Base-by-base conservation (phyloP, 2,888 invertebrate genomes). In the Diarsia brunnea region DNA sequence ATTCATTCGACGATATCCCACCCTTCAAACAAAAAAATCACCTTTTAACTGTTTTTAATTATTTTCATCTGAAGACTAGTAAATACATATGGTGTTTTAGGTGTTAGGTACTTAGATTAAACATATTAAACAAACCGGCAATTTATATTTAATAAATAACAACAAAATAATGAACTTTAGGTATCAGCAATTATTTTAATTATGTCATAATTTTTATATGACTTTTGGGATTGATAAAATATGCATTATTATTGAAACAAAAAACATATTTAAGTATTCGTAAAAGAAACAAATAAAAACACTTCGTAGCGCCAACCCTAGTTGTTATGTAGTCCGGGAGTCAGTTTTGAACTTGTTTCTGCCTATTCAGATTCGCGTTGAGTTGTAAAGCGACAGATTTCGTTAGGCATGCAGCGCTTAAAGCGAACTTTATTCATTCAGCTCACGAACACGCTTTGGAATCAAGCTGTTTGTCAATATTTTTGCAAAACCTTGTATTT, bases 301-400 rank as follows among this genome's bases (percentile, higher is more conserved):
- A 38, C 0, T 14, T 2, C 0, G n/a, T 2, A 0, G 16, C 12
- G 78, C 1, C 71, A 86, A 63, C 86, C 87, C 87, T 86, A 75
- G 7, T 4, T 10, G 8, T 14, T 55, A 51, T 27, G 24, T 31
- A 66, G 75, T 60, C 55, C 24, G 55, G 64, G 73, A 79, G 83
- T 83, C 81, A 87, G 85, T 81, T 73, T 38, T 67, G 76, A 84
- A 86, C 83, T 86, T 88, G 87, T 87, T 88, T 88, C 78, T 88
- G 82, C 84, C 88, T 88, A 88, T 87, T 88, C 88, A 87, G 87
- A 86, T 82, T 83, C 81, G 72, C 69, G 87, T 71, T 76, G 81
- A 83, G 85, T 79, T 81, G 86, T 78, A 84, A 87, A 85, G 79
- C 86, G 86, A 75, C 88, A 88, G 82, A 86, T 87, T 87, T 87